Conservation (phyloP, 2,888 invertebrate species). For the Hipparchia sbordonii region DNA sequence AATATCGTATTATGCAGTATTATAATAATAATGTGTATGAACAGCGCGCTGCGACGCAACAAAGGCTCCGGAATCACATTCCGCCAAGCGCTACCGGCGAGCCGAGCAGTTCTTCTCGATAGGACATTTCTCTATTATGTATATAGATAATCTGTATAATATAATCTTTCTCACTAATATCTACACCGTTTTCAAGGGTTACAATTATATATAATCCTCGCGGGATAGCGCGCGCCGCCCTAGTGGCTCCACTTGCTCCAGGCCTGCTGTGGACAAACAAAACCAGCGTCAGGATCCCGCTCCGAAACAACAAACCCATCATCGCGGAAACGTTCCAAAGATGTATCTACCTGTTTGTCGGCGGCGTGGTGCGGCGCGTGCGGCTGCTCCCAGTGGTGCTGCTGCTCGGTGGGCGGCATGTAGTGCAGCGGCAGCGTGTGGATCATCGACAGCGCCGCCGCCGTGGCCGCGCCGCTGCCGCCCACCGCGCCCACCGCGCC, state of each 20-base stretch:
- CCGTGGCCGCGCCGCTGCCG: constrained; percentile 48
- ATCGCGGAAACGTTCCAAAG: too few species aligned
- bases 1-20: constrained; percentile 83
- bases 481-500: constrained; percentile 46
- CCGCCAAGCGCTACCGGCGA: constrained; percentile 53
- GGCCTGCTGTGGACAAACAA: constrained; percentile 53
- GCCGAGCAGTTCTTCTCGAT: constrained; percentile 75
- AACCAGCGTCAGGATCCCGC: background rate
- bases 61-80: constrained; percentile 74
- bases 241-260: constrained; percentile 82
- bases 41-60: constrained; percentile 62
- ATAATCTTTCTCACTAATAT: constrained; percentile 82
- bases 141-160: constrained; percentile 82
- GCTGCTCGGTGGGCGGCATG: constrained; percentile 64
- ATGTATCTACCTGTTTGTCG: constrained; percentile 60
- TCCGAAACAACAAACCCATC: too few species aligned
- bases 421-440: constrained; percentile 76
- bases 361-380: constrained; percentile 51
- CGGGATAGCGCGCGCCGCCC: constrained; percentile 48
- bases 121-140: constrained; percentile 80
- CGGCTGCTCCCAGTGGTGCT: constrained; percentile 66
- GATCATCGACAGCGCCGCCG: constrained; percentile 67
- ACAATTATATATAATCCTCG: constrained; percentile 72
- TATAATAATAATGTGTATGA: constrained; percentile 69
- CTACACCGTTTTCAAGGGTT: constrained; percentile 80